phyloP scores from a whole-genome alignment of 1,140 invertebrate species.

The Ectropis grisescens region DNA sequence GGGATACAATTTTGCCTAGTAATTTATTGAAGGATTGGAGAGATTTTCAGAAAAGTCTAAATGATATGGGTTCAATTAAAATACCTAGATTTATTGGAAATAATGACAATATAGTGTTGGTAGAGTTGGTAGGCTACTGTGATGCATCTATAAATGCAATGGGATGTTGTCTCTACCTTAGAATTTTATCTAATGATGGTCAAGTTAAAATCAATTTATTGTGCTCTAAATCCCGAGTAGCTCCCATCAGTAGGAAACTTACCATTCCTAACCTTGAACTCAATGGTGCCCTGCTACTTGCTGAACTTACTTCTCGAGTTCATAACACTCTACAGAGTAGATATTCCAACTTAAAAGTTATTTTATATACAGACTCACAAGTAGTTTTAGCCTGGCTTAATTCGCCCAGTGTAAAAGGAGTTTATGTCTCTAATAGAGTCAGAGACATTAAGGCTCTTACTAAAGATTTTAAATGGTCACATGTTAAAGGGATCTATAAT shows the following conservation, averaged over 20 bases:
- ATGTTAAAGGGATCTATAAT: conserved; percentile 13
- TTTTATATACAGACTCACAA: conserved; percentile 37
- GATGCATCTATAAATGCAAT: too few relatives aligned
- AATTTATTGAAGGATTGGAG: too few relatives aligned
- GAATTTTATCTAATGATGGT: too few relatives aligned
- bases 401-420: conserved; percentile 17
- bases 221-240: conserved; percentile 8
- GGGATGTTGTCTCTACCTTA: too few relatives aligned
- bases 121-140: too few relatives aligned
- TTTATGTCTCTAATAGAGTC: conserved; percentile 42
- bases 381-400: conserved; percentile 42
- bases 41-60: too few relatives aligned
- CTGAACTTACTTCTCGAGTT: conserved; percentile 4
- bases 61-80: too few relatives aligned
- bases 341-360: conserved; percentile 3
- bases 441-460: conserved; percentile 27
- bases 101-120: too few relatives aligned
- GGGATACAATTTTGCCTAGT: too few relatives aligned
- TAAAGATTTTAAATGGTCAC: conserved; percentile 6
- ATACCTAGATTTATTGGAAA: too few relatives aligned
- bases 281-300: conserved; percentile 11
- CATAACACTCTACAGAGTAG: conserved; percentile 3
- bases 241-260: conserved; percentile 5
- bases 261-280: conserved; percentile 11
- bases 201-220: conserved; percentile 5